A percentile compares a stretch with the other conserved stretches of the same genome.
Conservation (phyloP, 2,888 invertebrate genomes). For the Myopa testacea region DNA sequence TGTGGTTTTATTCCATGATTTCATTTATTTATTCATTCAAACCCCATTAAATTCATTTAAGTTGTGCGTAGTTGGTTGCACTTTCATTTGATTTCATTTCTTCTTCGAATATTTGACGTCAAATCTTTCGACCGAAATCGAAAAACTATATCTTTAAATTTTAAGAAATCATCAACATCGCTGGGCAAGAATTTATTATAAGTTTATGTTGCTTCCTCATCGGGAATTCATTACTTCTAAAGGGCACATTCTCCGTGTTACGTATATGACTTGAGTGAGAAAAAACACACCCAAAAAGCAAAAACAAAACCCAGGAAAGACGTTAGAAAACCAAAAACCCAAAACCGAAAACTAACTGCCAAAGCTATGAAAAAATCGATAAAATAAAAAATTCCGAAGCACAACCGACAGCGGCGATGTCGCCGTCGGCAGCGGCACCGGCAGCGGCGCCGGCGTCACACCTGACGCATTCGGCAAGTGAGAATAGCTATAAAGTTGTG, state of each 20-base stretch:
- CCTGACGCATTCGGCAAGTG: neutral
- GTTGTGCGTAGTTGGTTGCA: too few species aligned
- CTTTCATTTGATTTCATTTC: too few species aligned
- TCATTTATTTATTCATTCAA: too few species aligned
- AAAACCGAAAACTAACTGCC: neutral
- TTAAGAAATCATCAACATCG: too few species aligned
- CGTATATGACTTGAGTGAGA: neutral
- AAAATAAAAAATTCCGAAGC: slow-evolving; percentile 28
- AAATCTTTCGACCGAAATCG: too few species aligned
- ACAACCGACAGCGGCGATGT: neutral
- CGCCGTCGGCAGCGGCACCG: neutral
- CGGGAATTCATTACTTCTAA: too few species aligned
- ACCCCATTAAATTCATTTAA: too few species aligned
- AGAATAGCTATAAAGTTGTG: neutral
- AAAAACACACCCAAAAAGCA: neutral
- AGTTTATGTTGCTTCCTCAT: too few species aligned
- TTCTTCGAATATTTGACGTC: too few species aligned
- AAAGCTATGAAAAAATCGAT: slow-evolving; percentile 33
- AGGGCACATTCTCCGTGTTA: neutral
- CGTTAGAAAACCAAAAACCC: neutral
- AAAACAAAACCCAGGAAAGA: neutral
- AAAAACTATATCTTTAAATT: too few species aligned
- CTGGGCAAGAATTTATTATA: too few species aligned
- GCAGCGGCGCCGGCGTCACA: slow-evolving; percentile 10
- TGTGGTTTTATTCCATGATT: too few species aligned